These are phyloP conservation scores for Aurelia aurita complex sp. Pacific DNA, from an alignment of 30 jellyfish, hydroid and myxozoan species.

Conservation along the genomic window DNA sequence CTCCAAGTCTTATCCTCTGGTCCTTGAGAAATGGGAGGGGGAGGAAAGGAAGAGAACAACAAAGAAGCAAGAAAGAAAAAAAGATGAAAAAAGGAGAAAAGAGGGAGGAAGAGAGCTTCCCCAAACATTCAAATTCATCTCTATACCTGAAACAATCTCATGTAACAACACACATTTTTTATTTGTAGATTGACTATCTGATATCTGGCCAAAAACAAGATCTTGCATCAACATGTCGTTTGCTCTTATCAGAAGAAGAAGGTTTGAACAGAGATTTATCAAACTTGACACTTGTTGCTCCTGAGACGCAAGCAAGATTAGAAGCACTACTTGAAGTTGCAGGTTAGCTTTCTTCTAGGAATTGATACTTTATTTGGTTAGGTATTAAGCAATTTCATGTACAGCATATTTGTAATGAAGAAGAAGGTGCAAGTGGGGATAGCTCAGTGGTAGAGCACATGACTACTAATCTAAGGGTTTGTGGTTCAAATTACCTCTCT, in stretches of 20 bases:
- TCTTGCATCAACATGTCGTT: slow-evolving; percentile 81
- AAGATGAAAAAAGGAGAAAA: too few species aligned
- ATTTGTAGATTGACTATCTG: slow-evolving; percentile 49
- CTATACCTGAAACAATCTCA: too few species aligned
- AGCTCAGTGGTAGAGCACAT: too few species aligned
- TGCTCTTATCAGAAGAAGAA: slow-evolving; percentile 87
- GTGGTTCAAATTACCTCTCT: too few species aligned
- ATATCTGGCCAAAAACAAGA: slow-evolving; percentile 78
- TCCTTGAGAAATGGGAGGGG: not conserved
- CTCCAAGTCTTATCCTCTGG: too few species aligned
- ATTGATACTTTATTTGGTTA: not conserved
- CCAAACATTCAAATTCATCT: too few species aligned
- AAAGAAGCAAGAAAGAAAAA: too few species aligned
- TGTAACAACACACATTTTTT: too few species aligned
- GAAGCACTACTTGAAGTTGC: slow-evolving; percentile 98
- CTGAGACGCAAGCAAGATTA: slow-evolving; percentile 98
- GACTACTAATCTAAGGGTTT: too few species aligned
- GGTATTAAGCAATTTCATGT: not conserved
- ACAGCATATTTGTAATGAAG: not conserved
- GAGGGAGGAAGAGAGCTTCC: too few species aligned
- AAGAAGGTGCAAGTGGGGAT: too few species aligned
- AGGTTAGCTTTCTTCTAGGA: slow-evolving; percentile 43
- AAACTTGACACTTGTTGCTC: slow-evolving; percentile 93
- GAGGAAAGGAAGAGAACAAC: too few species aligned
- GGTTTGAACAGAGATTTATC: slow-evolving; percentile 80